A percentile compares a stretch with the other conserved stretches of the same genome.
These are phyloP conservation scores for Spheniscus humboldti DNA, from an alignment of 2,797 vertebrate species.

Conservation along the genomic window DNA sequence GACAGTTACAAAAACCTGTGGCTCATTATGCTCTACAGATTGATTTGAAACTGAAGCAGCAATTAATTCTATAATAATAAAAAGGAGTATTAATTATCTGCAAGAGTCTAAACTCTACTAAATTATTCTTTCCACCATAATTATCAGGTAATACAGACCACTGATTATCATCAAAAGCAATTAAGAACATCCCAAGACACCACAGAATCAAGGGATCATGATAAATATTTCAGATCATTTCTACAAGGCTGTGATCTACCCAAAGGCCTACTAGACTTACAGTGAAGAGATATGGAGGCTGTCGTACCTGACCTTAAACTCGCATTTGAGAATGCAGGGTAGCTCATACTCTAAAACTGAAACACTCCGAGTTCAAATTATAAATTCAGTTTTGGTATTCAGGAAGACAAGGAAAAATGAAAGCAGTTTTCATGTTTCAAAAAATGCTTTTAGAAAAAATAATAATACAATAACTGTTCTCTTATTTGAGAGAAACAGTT, in stretches of 20 bases:
- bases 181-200: not conserved
- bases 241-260: not conserved
- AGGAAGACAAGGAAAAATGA: not conserved
- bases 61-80: not conserved
- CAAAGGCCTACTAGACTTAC: not conserved
- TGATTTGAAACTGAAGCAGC: not conserved
- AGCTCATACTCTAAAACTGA: not conserved
- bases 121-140: not conserved
- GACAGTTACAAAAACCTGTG: not conserved
- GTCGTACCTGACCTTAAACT: not conserved
- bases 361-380: not conserved
- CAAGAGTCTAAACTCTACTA: not conserved
- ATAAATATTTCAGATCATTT: not conserved
- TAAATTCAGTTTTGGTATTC: not conserved
- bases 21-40: not conserved
- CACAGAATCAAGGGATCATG: not conserved
- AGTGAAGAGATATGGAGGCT: not conserved
- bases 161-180: not conserved
- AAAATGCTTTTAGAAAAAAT: not conserved
- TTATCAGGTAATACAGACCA: not conserved
- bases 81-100: not conserved
- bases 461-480: not conserved
- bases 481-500: not conserved
- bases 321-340: not conserved
- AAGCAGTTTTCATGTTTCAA: not conserved